Base-by-base conservation (phyloP, 2,113 vertebrate genomes). In the Chaenocephalus aceratus region DNA sequence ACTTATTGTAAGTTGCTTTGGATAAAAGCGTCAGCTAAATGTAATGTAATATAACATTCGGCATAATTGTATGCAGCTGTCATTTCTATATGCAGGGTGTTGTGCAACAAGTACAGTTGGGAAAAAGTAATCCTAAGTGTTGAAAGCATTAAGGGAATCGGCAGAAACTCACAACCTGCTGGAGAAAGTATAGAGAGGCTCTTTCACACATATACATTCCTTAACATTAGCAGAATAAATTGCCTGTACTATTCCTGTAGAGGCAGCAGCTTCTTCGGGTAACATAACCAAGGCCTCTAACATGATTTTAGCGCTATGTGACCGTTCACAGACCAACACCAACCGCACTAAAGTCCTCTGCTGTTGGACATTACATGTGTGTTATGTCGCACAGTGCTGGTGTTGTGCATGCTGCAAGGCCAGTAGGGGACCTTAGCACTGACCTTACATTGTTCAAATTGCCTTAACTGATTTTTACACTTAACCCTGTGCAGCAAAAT, bases 211-310 rank as follows among this genome's bases (percentile, higher is more conserved):
- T 51, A 41, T 51, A 81, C 75, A 87, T 77, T 85, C 70, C 69
- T 1, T 26, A 3, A 71, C 72, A 41, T 83, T 85, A 87, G 21
- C 78, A 21, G 59, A 63, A 52, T 65, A 67, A 67, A 66, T 58
- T 26, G 67, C 74, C 79, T 81, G 62, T 68, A 52, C 75, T 81
- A 71, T 89, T 86, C 83, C 68, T 57, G 85, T 82, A 7, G 54
- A 73, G 13, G 71, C 72, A 51, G 75, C 53, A 63, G 58, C 70
- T 23, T 72, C 63, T 71, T 21, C 65, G 61, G 51, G 57, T 83
- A 49, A 1, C 14, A 34, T 65, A 49, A 68, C n/a, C 51, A 23
- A 48, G 45, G 23, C 49, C 52, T 85, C 36, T 77, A 85, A 85
- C 63, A 15, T 54, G 65, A 76, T 86, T 85, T 80, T 15, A 30